Conservation (phyloP, 2,888 invertebrate genomes). For the Venusia cambrica region DNA sequence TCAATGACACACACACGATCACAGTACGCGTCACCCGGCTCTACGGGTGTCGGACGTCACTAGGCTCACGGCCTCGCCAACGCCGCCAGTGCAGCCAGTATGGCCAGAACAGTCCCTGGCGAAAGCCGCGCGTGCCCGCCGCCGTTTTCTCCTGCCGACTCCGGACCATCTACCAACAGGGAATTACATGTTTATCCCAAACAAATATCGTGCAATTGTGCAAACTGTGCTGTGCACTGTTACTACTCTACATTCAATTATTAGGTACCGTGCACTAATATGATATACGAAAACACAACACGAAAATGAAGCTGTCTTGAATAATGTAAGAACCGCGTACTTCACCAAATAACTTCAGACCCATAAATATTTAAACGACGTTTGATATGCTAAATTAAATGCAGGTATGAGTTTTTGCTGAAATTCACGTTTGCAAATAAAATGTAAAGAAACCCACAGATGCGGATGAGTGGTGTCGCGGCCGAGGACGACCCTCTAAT, state of each 20-base stretch:
- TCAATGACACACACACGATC: constrained; percentile 64
- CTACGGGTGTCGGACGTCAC: constrained; percentile 18
- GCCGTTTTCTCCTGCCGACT: constrained; percentile 40
- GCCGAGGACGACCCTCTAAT: constrained; percentile 72
- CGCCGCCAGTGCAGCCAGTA: constrained; percentile 37
- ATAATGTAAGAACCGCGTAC: constrained; percentile 28
- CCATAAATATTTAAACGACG: constrained; percentile 15
- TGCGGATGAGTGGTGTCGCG: constrained; percentile 67
- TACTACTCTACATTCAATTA: constrained; percentile 12
- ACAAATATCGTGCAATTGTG: constrained; percentile 22
- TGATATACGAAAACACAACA: constrained; percentile 28
- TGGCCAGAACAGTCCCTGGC: constrained; percentile 22
- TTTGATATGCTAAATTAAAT: constrained; percentile 13
- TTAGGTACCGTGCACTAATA: constrained; percentile 21
- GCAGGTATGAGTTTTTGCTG: constrained; percentile 19
- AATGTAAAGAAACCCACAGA: constrained; percentile 72
- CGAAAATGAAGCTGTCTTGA: constrained; percentile 30
- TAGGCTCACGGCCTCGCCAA: constrained; percentile 29
- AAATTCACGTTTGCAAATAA: constrained; percentile 41
- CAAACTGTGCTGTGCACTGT: constrained; percentile 19
- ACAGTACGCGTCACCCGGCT: constrained; percentile 43
- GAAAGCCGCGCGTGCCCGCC: constrained; percentile 32
- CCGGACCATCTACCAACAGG: constrained; percentile 43
- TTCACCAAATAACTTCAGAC: constrained; percentile 18
- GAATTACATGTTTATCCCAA: constrained; percentile 30